Evolutionary conservation across 1,140 invertebrate species (phyloP).

Genomic region (Agrilus planipennis): DNA sequence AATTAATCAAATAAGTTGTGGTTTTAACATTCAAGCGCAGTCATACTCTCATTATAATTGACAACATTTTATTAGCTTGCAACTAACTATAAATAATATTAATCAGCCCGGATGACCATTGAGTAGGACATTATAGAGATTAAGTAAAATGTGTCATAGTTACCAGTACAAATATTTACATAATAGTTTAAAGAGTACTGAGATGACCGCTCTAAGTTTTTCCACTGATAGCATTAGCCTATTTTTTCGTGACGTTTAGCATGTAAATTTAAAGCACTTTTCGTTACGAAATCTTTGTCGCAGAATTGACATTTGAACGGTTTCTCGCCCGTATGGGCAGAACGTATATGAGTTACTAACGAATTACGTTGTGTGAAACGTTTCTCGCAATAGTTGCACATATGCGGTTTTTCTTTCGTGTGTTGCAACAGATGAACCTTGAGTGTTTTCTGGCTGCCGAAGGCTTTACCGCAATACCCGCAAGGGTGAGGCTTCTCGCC

Average conservation of each 20-base stretch:
- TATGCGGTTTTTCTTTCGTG: conserved; percentile 46
- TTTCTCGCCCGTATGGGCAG: conserved; percentile 21
- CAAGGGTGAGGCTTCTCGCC: conserved; percentile 22
- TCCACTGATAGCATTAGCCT: no score
- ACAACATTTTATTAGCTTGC: no score
- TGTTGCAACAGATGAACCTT: conserved; percentile 13
- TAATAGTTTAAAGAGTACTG: no score
- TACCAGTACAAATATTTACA: no score
- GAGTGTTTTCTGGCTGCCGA: conserved; percentile 12
- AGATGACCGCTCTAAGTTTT: no score
- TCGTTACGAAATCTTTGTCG: conserved; percentile 9
- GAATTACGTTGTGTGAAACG: conserved; percentile 26
- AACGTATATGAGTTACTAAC: conserved; percentile 21
- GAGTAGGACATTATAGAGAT: no score
- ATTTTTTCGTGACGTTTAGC: conserved; percentile 9
- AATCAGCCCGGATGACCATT: no score
- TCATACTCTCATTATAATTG: no score
- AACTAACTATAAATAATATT: no score
- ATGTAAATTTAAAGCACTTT: conserved; percentile 5
- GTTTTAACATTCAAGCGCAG: no score
- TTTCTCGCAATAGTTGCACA: conserved; percentile 16
- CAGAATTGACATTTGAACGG: conserved; percentile 26
- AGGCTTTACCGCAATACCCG: conserved; percentile 24
- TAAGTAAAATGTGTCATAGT: no score
- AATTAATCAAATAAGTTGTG: no score